Percentiles rank a stretch among this genome's conserved stretches.
These are phyloP conservation scores for Recurvirostra avosetta DNA, from an alignment of 2,113 vertebrate genomes.

Conservation along the genomic window DNA sequence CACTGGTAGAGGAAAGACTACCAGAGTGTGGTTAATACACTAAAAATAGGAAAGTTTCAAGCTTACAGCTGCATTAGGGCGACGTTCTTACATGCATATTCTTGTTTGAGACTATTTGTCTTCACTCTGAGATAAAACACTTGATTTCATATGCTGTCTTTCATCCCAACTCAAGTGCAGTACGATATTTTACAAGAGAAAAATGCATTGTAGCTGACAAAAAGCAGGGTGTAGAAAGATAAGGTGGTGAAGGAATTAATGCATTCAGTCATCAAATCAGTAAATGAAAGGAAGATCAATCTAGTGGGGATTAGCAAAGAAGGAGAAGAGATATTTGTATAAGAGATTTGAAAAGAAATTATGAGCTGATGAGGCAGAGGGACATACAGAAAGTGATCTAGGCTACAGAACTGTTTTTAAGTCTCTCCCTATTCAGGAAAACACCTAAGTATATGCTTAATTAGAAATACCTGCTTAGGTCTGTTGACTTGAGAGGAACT, in stretches of 20 bases:
- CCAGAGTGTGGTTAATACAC: constrained; percentile 27
- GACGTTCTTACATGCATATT: background rate
- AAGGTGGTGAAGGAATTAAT: background rate
- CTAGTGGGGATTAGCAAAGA: background rate
- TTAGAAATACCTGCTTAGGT: background rate
- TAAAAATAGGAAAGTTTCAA: constrained; percentile 23
- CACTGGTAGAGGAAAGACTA: constrained; percentile 21
- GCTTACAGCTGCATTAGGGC: background rate
- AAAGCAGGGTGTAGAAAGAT: background rate
- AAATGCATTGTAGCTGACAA: background rate
- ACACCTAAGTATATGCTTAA: background rate
- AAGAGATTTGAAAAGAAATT: background rate
- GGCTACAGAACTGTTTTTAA: background rate
- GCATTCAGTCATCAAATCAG: background rate
- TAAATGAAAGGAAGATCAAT: background rate
- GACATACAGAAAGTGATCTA: background rate
- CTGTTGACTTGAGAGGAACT: background rate
- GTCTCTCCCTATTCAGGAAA: background rate
- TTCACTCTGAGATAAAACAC: background rate
- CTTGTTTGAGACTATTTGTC: constrained; percentile 24
- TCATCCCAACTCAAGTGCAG: background rate
- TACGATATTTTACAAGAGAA: background rate
- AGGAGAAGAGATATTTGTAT: background rate
- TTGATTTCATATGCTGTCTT: background rate
- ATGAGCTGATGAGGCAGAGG: background rate